phyloP scores from a whole-genome alignment of 2,888 invertebrate species.

The Cosmia pyralina region DNA sequence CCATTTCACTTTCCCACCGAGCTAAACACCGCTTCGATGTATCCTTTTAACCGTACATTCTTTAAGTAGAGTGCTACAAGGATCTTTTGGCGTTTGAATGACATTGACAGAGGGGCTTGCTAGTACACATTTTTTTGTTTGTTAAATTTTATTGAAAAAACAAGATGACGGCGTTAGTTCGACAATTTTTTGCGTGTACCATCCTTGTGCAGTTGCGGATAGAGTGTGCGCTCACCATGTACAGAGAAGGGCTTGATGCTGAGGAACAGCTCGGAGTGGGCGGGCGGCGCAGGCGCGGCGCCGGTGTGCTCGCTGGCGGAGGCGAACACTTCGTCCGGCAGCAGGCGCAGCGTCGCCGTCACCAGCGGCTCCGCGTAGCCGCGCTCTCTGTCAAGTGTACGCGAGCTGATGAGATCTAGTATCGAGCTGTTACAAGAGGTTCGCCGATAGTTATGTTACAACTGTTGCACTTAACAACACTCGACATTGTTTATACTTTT shows the following conservation, averaged over 20 bases:
- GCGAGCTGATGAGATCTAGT: background rate
- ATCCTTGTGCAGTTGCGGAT: background rate
- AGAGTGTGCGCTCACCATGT: constrained; percentile 60
- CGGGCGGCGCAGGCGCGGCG: constrained; percentile 50
- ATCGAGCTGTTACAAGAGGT: background rate
- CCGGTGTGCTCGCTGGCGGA: constrained; percentile 54
- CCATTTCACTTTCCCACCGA: no score
- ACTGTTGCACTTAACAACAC: no score
- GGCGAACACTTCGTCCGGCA: constrained; percentile 71
- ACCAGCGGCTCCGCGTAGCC: constrained; percentile 68
- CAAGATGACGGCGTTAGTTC: background rate
- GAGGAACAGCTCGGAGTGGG: constrained; percentile 53
- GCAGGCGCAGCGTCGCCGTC: constrained; percentile 72
- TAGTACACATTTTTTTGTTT: background rate
- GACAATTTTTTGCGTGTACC: background rate
- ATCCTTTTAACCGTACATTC: no score
- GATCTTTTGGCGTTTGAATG: background rate
- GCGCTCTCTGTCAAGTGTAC: constrained; percentile 55
- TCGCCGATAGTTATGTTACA: no score
- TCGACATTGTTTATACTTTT: no score
- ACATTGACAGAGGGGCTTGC: background rate
- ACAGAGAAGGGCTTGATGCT: constrained; percentile 14
- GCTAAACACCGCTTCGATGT: no score
- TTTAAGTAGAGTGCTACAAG: background rate
- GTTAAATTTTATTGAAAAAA: background rate